phyloP scores from a whole-genome alignment of 2,797 vertebrate species.

The Cirrhinus molitorella region DNA sequence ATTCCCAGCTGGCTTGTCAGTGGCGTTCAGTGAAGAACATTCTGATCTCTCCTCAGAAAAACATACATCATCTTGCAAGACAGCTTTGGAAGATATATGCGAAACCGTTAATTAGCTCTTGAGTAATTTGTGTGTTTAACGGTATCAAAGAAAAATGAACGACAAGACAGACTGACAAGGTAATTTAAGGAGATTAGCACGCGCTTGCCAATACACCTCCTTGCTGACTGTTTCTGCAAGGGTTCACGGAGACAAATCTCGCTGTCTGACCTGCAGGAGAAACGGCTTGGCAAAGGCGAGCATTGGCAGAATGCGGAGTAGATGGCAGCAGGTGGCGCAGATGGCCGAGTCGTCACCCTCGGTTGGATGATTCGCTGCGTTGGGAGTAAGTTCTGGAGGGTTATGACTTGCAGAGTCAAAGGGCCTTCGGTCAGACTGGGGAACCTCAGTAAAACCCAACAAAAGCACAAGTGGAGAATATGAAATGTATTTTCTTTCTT shows the following conservation, averaged over 20 bases:
- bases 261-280: conserved; percentile 45
- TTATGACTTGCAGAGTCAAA: conserved; percentile 31
- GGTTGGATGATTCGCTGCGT: conserved; percentile 37
- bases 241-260: neutral
- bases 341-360: conserved; percentile 62
- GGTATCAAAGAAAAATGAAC: neutral
- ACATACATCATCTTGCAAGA: neutral
- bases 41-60: neutral
- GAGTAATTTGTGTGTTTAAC: conserved; percentile 21
- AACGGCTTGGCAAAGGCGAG: conserved; percentile 44
- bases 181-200: conserved; percentile 18
- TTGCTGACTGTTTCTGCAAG: neutral
- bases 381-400: conserved; percentile 38
- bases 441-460: neutral
- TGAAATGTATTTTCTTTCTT: neutral
- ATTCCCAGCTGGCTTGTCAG: conserved; percentile 53
- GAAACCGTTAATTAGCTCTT: conserved; percentile 45
- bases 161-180: neutral
- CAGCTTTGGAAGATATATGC: conserved; percentile 13
- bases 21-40: neutral
- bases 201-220: neutral
- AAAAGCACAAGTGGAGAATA: neutral
- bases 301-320: conserved; percentile 62
- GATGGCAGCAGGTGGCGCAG: conserved; percentile 69
- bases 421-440: neutral